phyloP scores from a whole-genome alignment of 2,113 vertebrate genomes.

The Aramus guarauna region DNA sequence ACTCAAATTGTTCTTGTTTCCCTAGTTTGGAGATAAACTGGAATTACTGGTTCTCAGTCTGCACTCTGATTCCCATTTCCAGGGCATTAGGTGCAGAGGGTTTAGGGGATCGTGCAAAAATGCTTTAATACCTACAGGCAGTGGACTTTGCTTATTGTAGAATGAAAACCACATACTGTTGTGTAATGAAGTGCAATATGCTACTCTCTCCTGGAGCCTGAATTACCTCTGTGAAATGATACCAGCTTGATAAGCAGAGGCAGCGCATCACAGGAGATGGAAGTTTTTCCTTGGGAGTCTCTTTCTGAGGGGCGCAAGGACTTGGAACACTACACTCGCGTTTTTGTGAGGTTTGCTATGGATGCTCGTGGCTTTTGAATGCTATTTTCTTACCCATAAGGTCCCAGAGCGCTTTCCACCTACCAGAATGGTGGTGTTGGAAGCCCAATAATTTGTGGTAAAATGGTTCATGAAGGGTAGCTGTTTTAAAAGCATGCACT shows the following conservation, averaged over 20 bases:
- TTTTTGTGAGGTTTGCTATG: background rate
- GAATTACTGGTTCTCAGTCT: background rate
- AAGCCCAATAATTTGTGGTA: background rate
- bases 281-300: background rate
- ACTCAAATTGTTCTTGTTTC: background rate
- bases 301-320: background rate
- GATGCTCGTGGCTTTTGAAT: background rate
- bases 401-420: background rate
- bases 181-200: background rate
- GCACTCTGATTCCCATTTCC: background rate
- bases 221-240: background rate
- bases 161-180: background rate
- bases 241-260: background rate
- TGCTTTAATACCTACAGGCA: background rate
- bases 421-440: background rate
- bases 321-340: background rate
- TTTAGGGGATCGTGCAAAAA: background rate
- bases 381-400: background rate
- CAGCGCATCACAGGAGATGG: fast-evolving
- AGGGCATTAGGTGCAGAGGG: background rate
- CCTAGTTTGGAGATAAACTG: background rate
- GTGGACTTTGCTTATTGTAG: background rate
- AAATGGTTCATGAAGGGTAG: background rate
- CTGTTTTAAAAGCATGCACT: background rate
- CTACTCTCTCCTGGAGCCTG: background rate